Evolutionary conservation across 2,113 vertebrate species (phyloP).

Genomic region (Bubo scandiacus): DNA sequence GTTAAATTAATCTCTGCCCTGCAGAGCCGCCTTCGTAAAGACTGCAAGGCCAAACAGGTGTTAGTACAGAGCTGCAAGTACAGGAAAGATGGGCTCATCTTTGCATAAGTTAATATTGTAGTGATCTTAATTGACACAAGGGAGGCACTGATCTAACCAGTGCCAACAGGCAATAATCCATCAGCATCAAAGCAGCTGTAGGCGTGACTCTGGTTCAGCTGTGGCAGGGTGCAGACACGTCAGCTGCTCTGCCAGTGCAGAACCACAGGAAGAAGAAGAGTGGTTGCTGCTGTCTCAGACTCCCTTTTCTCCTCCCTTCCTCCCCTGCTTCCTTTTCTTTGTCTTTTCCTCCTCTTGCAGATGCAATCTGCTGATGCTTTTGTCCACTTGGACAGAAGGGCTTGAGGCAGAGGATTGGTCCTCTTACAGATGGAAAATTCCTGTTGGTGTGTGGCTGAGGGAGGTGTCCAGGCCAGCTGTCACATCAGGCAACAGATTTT

Average conservation of each 20-base stretch:
- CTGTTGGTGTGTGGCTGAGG: background rate
- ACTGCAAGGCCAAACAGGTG: background rate
- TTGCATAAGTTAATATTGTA: background rate
- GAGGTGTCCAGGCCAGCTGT: background rate
- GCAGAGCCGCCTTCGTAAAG: background rate
- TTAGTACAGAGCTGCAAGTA: background rate
- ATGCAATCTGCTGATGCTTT: background rate
- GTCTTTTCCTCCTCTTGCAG: background rate
- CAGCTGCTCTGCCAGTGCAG: background rate
- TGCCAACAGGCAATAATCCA: background rate
- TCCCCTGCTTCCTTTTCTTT: background rate
- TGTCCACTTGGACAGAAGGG: background rate
- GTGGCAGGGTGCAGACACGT: fast-evolving
- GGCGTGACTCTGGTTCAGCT: background rate
- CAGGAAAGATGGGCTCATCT: background rate
- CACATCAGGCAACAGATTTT: fast-evolving
- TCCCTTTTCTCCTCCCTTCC: background rate
- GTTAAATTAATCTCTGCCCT: background rate
- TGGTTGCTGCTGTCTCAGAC: background rate
- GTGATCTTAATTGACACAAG: background rate
- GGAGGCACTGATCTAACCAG: background rate
- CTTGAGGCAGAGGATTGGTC: background rate
- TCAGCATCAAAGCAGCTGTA: background rate
- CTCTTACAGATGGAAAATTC: background rate
- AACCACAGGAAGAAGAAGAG: background rate